Evolutionary conservation across 1,140 invertebrate species (phyloP).

Genomic region (Anastatus disparis): DNA sequence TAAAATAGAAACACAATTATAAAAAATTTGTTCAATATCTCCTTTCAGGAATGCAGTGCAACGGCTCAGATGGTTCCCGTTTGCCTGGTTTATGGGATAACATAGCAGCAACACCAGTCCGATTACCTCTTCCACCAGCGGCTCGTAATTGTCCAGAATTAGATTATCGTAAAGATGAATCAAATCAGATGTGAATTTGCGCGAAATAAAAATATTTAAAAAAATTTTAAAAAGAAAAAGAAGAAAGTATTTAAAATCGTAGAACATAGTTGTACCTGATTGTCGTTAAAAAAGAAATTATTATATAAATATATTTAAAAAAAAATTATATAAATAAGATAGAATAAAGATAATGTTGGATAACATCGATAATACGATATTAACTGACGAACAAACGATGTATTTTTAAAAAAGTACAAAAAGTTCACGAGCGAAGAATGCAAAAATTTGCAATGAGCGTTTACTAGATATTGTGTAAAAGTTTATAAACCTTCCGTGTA

Average conservation of each 20-base stretch:
- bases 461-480: slow-evolving; percentile 45
- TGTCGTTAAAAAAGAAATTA: slow-evolving; percentile 1
- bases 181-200: neutral
- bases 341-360: slow-evolving; percentile 12
- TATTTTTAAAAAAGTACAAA: slow-evolving; percentile 43
- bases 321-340: slow-evolving; percentile 7
- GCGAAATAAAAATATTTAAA: neutral
- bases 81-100: slow-evolving; percentile 82
- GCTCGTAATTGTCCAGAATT: slow-evolving; percentile 59
- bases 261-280: slow-evolving; percentile 10
- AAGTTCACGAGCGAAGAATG: slow-evolving; percentile 29
- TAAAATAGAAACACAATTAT: neutral
- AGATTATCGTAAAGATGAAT: neutral
- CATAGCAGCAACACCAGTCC: slow-evolving; percentile 68
- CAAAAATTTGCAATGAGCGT: slow-evolving; percentile 27
- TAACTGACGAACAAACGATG: slow-evolving; percentile 32
- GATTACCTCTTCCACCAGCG: slow-evolving; percentile 66
- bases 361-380: slow-evolving; percentile 8
- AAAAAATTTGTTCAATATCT: neutral
- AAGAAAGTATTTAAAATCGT: neutral
- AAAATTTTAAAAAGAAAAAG: neutral
- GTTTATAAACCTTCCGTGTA: slow-evolving; percentile 50
- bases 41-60: slow-evolving; percentile 85
- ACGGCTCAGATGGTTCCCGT: slow-evolving; percentile 85
- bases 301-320: slow-evolving; percentile 8